phyloP scores from a whole-genome alignment of 2,113 vertebrate genomes.

The Lepus timidus region DNA sequence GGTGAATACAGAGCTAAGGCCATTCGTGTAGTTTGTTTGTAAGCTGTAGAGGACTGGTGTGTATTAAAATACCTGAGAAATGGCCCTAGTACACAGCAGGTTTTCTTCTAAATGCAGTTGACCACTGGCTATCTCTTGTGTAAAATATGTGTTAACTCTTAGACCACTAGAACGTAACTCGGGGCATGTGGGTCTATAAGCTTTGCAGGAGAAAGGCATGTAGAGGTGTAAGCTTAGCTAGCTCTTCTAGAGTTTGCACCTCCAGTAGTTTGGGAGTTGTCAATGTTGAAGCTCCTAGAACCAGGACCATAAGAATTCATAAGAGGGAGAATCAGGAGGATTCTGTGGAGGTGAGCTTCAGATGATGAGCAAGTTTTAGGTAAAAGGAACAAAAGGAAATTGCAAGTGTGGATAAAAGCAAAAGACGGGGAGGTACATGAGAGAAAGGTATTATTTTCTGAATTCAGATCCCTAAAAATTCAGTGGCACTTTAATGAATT shows the following conservation, averaged over 20 bases:
- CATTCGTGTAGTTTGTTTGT: not conserved
- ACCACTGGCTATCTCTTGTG: not conserved
- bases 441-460: not conserved
- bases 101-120: not conserved
- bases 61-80: not conserved
- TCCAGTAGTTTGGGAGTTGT: not conserved
- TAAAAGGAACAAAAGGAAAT: not conserved
- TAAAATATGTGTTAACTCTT: not conserved
- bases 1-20: not conserved
- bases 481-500: not conserved
- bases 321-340: not conserved
- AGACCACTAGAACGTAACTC: not conserved
- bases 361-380: not conserved
- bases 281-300: not conserved
- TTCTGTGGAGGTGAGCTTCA: not conserved
- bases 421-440: not conserved
- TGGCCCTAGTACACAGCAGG: not conserved
- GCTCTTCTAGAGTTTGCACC: not conserved
- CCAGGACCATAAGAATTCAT: not conserved
- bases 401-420: not conserved
- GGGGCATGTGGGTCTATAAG: not conserved
- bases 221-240: slow-evolving; percentile 2
- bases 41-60: not conserved
- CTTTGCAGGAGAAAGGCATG: not conserved
- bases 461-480: not conserved